phyloP scores from a whole-genome alignment of 2,113 vertebrate genomes.

The Salvator merianae region DNA sequence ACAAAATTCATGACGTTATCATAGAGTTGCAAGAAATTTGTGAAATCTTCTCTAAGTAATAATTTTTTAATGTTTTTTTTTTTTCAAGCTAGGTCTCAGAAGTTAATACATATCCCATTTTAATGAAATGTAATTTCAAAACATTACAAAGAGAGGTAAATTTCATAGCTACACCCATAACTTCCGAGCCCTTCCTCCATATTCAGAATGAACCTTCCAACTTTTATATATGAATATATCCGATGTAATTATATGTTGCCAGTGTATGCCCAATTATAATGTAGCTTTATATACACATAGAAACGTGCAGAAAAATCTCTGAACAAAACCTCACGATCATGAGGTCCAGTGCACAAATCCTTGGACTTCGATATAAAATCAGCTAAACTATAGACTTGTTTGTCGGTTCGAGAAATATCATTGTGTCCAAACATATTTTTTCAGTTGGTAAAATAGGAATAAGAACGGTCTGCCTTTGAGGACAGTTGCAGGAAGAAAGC shows the following conservation, averaged over 20 bases:
- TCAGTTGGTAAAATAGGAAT: background rate
- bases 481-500: background rate
- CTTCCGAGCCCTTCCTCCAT: background rate
- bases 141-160: background rate
- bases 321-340: background rate
- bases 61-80: slow-evolving; percentile 21
- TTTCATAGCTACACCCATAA: background rate
- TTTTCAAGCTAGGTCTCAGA: background rate
- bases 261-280: background rate
- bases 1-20: background rate
- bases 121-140: background rate
- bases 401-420: background rate
- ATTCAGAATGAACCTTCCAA: background rate
- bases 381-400: background rate
- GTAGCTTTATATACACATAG: background rate
- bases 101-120: background rate
- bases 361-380: background rate
- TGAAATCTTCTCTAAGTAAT: slow-evolving; percentile 2
- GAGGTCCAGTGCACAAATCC: background rate
- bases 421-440: background rate
- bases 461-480: no score
- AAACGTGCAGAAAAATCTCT: background rate
- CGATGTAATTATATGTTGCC: background rate
- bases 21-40: background rate
- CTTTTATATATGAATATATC: background rate